phyloP scores from a whole-genome alignment of 2,888 invertebrate species.

The Torymus auratus region DNA sequence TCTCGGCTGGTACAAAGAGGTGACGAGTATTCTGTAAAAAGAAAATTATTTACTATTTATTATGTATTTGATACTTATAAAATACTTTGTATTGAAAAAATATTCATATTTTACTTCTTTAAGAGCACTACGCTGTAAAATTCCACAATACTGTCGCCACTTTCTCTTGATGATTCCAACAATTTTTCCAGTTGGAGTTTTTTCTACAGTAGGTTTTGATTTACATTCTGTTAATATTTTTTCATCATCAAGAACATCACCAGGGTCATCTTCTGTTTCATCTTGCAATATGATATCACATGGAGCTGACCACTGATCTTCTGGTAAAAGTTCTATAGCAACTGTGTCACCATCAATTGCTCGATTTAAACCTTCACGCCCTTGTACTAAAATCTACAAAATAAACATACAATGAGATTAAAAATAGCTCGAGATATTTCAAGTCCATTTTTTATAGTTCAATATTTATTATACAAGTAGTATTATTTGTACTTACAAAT shows the following conservation, averaged over 20 bases:
- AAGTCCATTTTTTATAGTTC: no score
- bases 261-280: slow-evolving; percentile 83
- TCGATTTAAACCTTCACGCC: slow-evolving; percentile 90
- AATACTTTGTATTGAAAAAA: neutral
- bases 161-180: slow-evolving; percentile 98
- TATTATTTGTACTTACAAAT: slow-evolving; percentile 80
- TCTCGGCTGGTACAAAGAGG: slow-evolving; percentile 95
- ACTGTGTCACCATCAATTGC: slow-evolving; percentile 97
- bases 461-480: neutral
- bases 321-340: slow-evolving; percentile 91
- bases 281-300: slow-evolving; percentile 90
- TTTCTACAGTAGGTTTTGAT: slow-evolving; percentile 64
- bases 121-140: slow-evolving; percentile 87
- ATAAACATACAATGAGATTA: neutral
- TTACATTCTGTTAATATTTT: slow-evolving; percentile 71
- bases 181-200: slow-evolving; percentile 82
- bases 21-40: slow-evolving; percentile 80
- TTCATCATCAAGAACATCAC: slow-evolving; percentile 83
- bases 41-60: neutral
- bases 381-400: slow-evolving; percentile 83
- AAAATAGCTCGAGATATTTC: no score
- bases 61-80: neutral
- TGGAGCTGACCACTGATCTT: slow-evolving; percentile 93
- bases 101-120: slow-evolving; percentile 77
- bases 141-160: slow-evolving; percentile 99